These are phyloP conservation scores for Formica selysi DNA, from an alignment of 1,140 invertebrate species.

Conservation along the genomic window DNA sequence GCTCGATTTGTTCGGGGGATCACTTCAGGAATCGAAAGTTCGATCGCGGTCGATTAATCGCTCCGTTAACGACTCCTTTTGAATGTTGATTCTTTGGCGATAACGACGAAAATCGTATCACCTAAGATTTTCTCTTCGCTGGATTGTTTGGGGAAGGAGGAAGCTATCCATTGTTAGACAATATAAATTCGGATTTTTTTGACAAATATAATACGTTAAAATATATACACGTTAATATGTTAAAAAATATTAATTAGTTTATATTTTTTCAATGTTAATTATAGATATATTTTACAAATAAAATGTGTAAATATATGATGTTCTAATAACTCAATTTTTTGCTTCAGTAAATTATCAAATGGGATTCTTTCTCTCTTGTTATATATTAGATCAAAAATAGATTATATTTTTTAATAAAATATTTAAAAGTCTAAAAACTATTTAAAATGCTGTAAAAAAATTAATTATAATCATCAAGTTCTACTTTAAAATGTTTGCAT, in stretches of 20 bases:
- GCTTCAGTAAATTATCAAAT: neutral
- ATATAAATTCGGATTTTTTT: neutral
- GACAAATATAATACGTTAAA: neutral
- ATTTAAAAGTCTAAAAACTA: neutral
- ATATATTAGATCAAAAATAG: neutral
- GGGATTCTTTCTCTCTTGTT: neutral
- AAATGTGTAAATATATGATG: no score
- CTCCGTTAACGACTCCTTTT: conserved; percentile 71
- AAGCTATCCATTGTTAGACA: neutral
- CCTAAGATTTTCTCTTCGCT: neutral
- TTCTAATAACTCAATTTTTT: neutral
- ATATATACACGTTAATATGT: neutral
- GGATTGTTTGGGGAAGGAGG: neutral
- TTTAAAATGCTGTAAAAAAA: neutral
- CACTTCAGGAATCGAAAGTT: conserved; percentile 81
- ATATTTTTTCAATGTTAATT: neutral
- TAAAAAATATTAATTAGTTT: neutral
- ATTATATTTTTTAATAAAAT: neutral
- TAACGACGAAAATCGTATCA: no score
- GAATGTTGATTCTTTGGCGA: conserved; percentile 54
- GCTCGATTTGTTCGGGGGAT: conserved; percentile 68
- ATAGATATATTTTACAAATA: no score
- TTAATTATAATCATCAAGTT: neutral
- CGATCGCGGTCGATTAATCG: conserved; percentile 78
- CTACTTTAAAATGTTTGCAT: neutral